Evolutionary conservation across 2,888 invertebrate species (phyloP).

Genomic region (Orthosia gothica): DNA sequence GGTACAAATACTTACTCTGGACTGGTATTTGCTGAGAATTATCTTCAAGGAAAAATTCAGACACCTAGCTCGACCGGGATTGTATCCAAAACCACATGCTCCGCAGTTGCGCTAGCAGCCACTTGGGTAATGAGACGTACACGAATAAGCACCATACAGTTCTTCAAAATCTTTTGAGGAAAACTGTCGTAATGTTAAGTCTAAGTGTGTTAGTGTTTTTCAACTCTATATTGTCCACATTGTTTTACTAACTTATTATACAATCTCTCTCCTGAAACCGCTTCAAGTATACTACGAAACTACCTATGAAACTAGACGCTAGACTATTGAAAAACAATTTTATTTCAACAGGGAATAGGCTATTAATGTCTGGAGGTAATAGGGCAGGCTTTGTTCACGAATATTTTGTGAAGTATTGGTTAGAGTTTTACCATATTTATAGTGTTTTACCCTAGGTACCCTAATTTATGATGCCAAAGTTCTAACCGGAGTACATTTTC

Average conservation of each 20-base stretch:
- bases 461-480: too few relatives aligned
- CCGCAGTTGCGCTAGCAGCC: too few relatives aligned
- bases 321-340: constrained; percentile 51
- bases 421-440: constrained; percentile 38
- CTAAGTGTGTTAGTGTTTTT: constrained; percentile 5
- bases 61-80: too few relatives aligned
- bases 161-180: background rate
- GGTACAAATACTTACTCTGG: background rate
- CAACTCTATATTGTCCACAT: background rate
- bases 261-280: constrained; percentile 32
- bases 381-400: constrained; percentile 19
- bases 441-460: constrained; percentile 11
- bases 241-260: constrained; percentile 34
- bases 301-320: constrained; percentile 6
- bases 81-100: too few relatives aligned
- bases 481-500: too few relatives aligned
- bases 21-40: background rate
- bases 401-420: constrained; percentile 19
- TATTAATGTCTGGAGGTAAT: constrained; percentile 17
- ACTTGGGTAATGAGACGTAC: too few relatives aligned
- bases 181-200: background rate
- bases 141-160: too few relatives aligned
- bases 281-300: background rate
- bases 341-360: constrained; percentile 26
- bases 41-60: too few relatives aligned